Base-by-base conservation (phyloP, 1,140 invertebrate species). In the Subanguina moxae region DNA sequence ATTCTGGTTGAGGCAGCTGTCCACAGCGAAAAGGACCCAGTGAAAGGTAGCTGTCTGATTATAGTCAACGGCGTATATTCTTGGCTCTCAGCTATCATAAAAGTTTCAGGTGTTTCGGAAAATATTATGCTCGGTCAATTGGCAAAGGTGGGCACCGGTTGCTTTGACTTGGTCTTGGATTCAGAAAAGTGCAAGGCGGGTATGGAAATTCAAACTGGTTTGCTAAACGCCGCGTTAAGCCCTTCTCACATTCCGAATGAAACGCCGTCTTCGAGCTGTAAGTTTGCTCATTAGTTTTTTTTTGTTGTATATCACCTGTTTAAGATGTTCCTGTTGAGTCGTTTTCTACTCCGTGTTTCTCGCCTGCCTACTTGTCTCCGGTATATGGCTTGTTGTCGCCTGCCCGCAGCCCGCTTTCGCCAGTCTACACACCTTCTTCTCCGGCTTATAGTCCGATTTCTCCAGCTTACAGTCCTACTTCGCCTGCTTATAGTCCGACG, bases 41-140 rank as follows among this genome's bases (percentile, higher is more conserved):
- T 99, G 89, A 90, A 93, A 83, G 96, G 96, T 72, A 1, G 43
- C 15, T 30, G 21, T 21, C 25, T 25, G 1, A n/a, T n/a, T n/a
- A n/a, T n/a, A n/a, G n/a, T n/a, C n/a, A n/a, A n/a, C n/a, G n/a
- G n/a, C n/a, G n/a, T n/a, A n/a, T n/a, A 11, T 15, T 69, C 62
- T 32, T 27, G 3, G 1, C 25, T 17, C 27, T 27, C 43, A 8
- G 32, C n/a, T 57, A 42, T 23, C 23, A 70, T 72, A 30, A 30
- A 65, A 38, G 25, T 32, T 13, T 38, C 23, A 67, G 78, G 80
- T 42, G 96, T 99, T 0, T 98, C 94, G 0, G 96, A 99, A 83
- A 97, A 96, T 82, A 98, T 99, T 80, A 98, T 99, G 80, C 89
- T 99, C 87, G 96, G 96, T 25, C 95, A 99, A 84, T 85, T 99